Base-by-base conservation (phyloP, 2,888 invertebrate species). In the Archips xylosteana region DNA sequence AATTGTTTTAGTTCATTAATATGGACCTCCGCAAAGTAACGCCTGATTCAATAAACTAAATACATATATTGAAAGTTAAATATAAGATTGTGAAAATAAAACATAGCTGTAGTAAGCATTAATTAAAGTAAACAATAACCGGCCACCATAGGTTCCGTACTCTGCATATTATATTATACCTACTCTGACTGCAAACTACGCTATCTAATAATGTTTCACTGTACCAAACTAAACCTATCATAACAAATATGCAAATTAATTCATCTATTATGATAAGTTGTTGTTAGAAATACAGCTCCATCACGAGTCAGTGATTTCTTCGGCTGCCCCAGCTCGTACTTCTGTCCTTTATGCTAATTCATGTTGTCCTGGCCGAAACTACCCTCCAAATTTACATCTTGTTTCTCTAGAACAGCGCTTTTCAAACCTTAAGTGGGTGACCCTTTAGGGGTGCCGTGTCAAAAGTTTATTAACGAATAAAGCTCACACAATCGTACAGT, bases 301-400 rank as follows among this genome's bases (percentile, higher is more conserved):
- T 68, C 59, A 74, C 74, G 71, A 71, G 47, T 57, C 75, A 71
- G 70, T 75, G 75, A 74, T 71, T 76, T 66, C 45, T 59, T 54
- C 54, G 63, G 51, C 23, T 47, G 59, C 13, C 61, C 34, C 34
- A 36, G 61, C 39, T 45, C 57, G 54, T 57, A 57, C 32, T n/a
- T 59, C 60, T 67, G 59, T 71, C 74, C 75, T 75, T 76, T 76
- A 76, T 76, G 76, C 70, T 71, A 75, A 76, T 76, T 73, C 74
- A 49, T 75, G 76, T 74, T 75, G 74, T 74, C 75, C 67, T 76
- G 75, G 74, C 68, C 72, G 51, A 54, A 3, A 45, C 59, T 54
- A 36, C 68, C 61, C 75, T 36, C 59, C 45, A 47, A 73, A 61
- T 75, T 72, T 70, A 61, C 72, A 66, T 70, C 66, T 63, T 75